Evolutionary conservation across 2,888 invertebrate genomes (phyloP).

Genomic region (Scaptomyza polygonia): DNA sequence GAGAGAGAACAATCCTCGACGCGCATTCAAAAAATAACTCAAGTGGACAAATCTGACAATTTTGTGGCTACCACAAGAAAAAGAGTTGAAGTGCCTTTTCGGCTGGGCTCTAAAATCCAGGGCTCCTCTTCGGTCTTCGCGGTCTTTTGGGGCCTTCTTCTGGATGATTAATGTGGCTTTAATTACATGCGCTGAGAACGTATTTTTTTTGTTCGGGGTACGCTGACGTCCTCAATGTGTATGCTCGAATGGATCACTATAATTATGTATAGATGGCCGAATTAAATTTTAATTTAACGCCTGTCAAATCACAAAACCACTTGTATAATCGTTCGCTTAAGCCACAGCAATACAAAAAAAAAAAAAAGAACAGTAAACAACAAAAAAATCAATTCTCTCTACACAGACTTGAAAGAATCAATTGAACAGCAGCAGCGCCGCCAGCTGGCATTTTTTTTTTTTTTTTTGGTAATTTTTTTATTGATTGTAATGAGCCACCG

Average conservation of each 20-base stretch:
- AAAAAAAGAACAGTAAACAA: too few relatives aligned
- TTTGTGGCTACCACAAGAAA: constrained; percentile 74
- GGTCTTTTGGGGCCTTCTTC: constrained; percentile 28
- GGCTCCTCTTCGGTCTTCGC: constrained; percentile 1
- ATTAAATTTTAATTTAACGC: constrained; percentile 82
- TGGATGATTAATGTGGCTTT: constrained; percentile 83
- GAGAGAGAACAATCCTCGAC: constrained; percentile 32
- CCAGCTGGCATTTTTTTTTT: too few relatives aligned
- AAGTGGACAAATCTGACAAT: constrained; percentile 81
- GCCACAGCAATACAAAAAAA: constrained; percentile 33
- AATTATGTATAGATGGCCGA: constrained; percentile 80
- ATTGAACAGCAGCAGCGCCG: constrained; percentile 59
- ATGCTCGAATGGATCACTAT: constrained; percentile 81
- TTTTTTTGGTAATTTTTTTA: too few relatives aligned
- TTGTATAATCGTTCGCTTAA: constrained; percentile 79
- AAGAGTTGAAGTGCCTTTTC: constrained; percentile 61
- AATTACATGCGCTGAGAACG: constrained; percentile 81
- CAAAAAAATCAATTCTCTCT: background rate
- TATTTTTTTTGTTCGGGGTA: constrained; percentile 31
- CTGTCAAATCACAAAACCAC: constrained; percentile 82
- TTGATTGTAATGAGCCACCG: constrained; percentile 81
- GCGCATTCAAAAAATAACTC: constrained; percentile 76
- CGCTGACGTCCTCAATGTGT: constrained; percentile 68
- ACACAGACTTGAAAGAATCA: constrained; percentile 56
- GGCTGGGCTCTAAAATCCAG: constrained; percentile 20